A percentile compares a stretch with the other conserved stretches of the same genome.
Evolutionary conservation across 2,888 invertebrate species (phyloP).

Genomic region (Drosophila algonquin): DNA sequence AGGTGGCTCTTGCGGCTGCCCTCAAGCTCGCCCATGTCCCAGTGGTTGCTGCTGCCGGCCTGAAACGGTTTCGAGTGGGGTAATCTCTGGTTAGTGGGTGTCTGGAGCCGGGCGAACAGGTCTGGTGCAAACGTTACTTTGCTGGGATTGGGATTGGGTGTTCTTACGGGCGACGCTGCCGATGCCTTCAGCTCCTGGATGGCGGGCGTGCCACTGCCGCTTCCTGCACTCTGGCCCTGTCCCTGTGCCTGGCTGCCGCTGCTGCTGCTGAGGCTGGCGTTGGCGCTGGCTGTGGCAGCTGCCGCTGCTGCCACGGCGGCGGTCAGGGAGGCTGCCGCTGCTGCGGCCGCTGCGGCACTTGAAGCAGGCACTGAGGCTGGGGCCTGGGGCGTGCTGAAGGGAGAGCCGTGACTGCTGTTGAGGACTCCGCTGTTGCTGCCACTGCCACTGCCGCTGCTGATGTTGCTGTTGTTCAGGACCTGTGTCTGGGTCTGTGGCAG

Average conservation of each 20-base stretch:
- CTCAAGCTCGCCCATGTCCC: slow-evolving; percentile 86
- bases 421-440: slow-evolving; percentile 41
- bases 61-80: slow-evolving; percentile 28
- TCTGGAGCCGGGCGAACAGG: background rate
- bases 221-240: slow-evolving; percentile 49
- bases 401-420: slow-evolving; percentile 56
- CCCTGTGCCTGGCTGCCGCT: slow-evolving; percentile 34
- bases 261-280: slow-evolving; percentile 28
- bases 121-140: slow-evolving; percentile 79
- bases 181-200: slow-evolving; percentile 84
- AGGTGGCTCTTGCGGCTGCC: slow-evolving; percentile 85
- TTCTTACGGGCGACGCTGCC: slow-evolving; percentile 84
- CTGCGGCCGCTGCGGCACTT: slow-evolving; percentile 66
- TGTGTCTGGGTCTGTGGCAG: slow-evolving; percentile 63
- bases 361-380: slow-evolving; percentile 55
- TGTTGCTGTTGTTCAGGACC: slow-evolving; percentile 45
- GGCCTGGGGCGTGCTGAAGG: slow-evolving; percentile 68
- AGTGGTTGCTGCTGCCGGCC: slow-evolving; percentile 84
- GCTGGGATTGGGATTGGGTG: slow-evolving; percentile 73
- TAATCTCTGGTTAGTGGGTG: background rate
- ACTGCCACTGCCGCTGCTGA: slow-evolving; percentile 32
- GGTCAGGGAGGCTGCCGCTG: slow-evolving; percentile 62
- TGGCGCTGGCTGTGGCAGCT: slow-evolving; percentile 47
- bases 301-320: slow-evolving; percentile 64
- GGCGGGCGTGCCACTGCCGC: slow-evolving; percentile 77